Evolutionary conservation across 2,888 invertebrate genomes (phyloP), one percentile per base, ranked within the genome.

Genomic region (Tiliacea aurago): DNA sequence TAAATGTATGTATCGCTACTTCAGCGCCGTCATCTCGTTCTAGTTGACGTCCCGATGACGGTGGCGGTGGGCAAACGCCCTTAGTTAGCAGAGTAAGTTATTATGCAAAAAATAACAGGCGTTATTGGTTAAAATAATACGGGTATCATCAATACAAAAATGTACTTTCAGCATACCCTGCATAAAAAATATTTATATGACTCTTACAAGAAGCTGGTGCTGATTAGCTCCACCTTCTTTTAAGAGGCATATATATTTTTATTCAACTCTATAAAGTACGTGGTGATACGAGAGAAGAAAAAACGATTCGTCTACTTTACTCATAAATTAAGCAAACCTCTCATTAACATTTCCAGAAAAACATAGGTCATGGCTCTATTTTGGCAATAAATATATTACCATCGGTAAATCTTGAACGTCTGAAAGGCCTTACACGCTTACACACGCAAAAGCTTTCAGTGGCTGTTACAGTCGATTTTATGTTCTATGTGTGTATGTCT

Each of bases 381-480:
- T 49, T 23, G 15, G 1, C 15, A 18, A 0, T 9, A 20, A 43
- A 51, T 41, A 41, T 28, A 5, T 18, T 47, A 23, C 4, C 56
- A 33, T 28, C 33, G 4, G 7, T 41, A 79, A 55, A 62, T 55
- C 28, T 33, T 9, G 20, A 20, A 18, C 20, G n/a, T 55, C n/a
- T 80, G 47, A 33, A 41, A n/a, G n/a, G n/a, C n/a, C 47, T 15
- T 23, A 55, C 6, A 55, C 51, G 7, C 15, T 33, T 47, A 58
- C 37, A 37, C 13, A 51, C 23, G 49, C 45, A 81, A 76, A 69
- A 76, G 59, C 69, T 81, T 76, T 80, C 47, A 63, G 56, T 49
- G 0, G 49, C 55, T 55, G 56, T 67, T 43, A 53, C 33, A 5
- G 45, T 67, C 58, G 51, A 3, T 64, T 80, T 78, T 66, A 62